Evolutionary conservation across 2,797 vertebrate genomes (phyloP).

Genomic region (Leucoraja ocellata): DNA sequence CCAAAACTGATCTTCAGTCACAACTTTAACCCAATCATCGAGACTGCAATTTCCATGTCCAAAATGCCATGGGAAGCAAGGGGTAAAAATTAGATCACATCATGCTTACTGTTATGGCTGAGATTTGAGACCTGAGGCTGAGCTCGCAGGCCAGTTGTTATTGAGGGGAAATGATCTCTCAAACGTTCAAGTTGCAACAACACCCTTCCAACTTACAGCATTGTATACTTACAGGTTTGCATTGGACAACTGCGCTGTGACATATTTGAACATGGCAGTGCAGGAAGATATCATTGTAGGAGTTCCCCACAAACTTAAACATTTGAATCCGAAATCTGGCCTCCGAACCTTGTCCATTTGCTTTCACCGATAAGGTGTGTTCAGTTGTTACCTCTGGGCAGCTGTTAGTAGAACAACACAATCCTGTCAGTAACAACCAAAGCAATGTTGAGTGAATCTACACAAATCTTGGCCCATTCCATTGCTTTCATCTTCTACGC

Average conservation of each 20-base stretch:
- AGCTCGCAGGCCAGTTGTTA: neutral
- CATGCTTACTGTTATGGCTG: neutral
- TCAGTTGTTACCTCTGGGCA: slow-evolving; percentile 57
- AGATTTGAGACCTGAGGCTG: neutral
- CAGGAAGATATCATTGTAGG: slow-evolving; percentile 62
- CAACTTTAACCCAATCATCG: neutral
- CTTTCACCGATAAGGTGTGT: slow-evolving; percentile 57
- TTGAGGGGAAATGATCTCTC: neutral
- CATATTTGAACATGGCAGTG: slow-evolving; percentile 67
- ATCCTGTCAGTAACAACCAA: neutral
- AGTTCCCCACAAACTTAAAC: slow-evolving; percentile 65
- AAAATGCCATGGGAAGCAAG: neutral
- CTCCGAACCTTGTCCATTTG: slow-evolving; percentile 59
- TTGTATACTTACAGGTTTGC: slow-evolving; percentile 57
- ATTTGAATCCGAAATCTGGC: slow-evolving; percentile 66
- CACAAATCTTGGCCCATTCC: neutral
- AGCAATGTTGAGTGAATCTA: neutral
- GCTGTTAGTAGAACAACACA: slow-evolving; percentile 45
- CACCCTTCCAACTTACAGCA: neutral
- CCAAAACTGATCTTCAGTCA: neutral
- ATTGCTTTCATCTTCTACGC: no score
- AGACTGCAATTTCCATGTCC: neutral
- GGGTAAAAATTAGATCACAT: neutral
- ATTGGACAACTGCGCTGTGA: slow-evolving; percentile 52
- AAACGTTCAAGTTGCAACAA: neutral